These are phyloP conservation scores for Spea multiplicata DNA, from an alignment of 2,113 vertebrate species.

Conservation along the genomic window DNA sequence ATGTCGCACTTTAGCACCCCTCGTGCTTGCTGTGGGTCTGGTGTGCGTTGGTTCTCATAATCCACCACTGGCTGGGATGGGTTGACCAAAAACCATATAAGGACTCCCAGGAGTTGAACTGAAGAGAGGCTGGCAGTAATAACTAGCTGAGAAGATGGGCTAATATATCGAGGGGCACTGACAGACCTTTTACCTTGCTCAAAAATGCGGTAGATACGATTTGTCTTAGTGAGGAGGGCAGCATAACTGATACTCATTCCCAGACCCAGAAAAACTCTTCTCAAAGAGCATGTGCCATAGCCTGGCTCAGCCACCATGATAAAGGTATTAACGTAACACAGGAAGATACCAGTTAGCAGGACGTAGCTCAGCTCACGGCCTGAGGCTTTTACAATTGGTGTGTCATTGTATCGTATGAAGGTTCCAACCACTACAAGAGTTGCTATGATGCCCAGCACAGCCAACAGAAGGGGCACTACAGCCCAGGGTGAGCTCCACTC, in stretches of 20 bases:
- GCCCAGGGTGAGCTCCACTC: conserved; percentile 96
- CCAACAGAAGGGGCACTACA: conserved; percentile 85
- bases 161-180: conserved; percentile 88
- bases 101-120: conserved; percentile 90
- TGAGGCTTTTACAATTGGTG: conserved; percentile 91
- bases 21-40: conserved; percentile 81
- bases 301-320: conserved; percentile 90
- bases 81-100: conserved; percentile 93
- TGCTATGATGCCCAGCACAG: conserved; percentile 85
- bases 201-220: conserved; percentile 96
- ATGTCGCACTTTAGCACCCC: conserved; percentile 88
- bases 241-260: conserved; percentile 97
- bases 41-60: conserved; percentile 92
- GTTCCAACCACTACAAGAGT: conserved; percentile 86
- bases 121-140: conserved; percentile 95
- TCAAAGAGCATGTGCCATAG: conserved; percentile 82
- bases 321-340: conserved; percentile 93
- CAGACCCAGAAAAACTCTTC: conserved; percentile 88
- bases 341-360: conserved; percentile 90
- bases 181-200: conserved; percentile 95
- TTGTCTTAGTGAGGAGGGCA: conserved; percentile 93
- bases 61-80: conserved; percentile 92
- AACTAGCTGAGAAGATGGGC: conserved; percentile 89
- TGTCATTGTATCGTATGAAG: conserved; percentile 92
- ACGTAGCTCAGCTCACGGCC: conserved; percentile 95